Evolutionary conservation across 1,140 invertebrate genomes (phyloP).

Genomic region (Monochamus saltuarius): DNA sequence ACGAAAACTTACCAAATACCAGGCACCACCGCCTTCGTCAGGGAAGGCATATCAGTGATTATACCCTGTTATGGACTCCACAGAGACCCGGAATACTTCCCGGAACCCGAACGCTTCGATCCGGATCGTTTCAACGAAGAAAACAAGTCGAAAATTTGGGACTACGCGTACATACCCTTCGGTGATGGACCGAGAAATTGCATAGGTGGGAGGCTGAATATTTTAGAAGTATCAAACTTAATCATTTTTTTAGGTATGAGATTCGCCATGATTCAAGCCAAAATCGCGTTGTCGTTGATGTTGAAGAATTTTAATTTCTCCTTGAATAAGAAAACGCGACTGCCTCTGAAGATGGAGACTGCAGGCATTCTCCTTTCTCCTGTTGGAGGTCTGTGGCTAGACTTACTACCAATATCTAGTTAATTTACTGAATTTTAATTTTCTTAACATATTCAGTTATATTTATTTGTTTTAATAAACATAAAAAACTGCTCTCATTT

Average conservation of each 20-base stretch:
- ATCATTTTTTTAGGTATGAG: constrained; percentile 46
- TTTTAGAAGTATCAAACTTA: constrained; percentile 13
- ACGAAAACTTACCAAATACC: constrained; percentile 56
- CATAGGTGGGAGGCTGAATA: constrained; percentile 54
- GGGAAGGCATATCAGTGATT: constrained; percentile 54
- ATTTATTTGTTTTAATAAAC: too few relatives aligned
- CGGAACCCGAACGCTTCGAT: constrained; percentile 65
- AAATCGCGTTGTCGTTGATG: constrained; percentile 42
- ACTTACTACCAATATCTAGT: constrained; percentile 30
- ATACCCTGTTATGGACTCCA: constrained; percentile 57
- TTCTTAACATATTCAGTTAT: too few relatives aligned
- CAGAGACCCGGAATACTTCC: constrained; percentile 59
- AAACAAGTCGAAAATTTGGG: constrained; percentile 50
- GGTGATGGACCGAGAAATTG: constrained; percentile 69
- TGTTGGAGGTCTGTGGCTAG: constrained; percentile 49
- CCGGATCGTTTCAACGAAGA: constrained; percentile 65
- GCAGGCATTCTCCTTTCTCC: constrained; percentile 51
- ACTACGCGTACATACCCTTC: constrained; percentile 64
- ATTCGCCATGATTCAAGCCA: constrained; percentile 55
- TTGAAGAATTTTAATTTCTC: constrained; percentile 47
- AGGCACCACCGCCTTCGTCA: constrained; percentile 47
- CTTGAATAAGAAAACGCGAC: constrained; percentile 45
- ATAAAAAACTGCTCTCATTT: too few relatives aligned
- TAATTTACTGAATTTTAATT: too few relatives aligned
- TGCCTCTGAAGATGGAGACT: constrained; percentile 54